These are phyloP conservation scores for Baryphthengus martii DNA, from an alignment of 2,113 vertebrate genomes.

Conservation along the genomic window DNA sequence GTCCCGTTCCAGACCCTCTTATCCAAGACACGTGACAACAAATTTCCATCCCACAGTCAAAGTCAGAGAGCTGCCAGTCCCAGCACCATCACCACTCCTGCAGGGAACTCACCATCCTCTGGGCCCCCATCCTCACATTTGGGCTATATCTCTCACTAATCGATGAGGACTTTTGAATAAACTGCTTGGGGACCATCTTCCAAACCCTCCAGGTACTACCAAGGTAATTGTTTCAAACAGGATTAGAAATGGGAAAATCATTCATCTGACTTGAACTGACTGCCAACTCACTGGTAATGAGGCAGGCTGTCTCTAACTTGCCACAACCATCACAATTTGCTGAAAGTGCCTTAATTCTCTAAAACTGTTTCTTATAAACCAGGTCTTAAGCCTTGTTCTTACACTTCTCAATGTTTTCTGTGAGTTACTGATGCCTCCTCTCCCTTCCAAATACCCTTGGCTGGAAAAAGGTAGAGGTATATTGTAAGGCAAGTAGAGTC, in stretches of 20 bases:
- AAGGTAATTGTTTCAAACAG: not conserved
- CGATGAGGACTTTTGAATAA: fast-evolving
- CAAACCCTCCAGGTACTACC: not conserved
- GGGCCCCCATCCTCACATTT: not conserved
- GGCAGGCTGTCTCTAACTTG: not conserved
- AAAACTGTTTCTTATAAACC: not conserved
- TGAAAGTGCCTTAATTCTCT: not conserved
- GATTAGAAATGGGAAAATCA: not conserved
- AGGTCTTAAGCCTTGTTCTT: not conserved
- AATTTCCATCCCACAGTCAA: not conserved
- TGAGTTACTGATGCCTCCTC: not conserved
- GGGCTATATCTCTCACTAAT: not conserved
- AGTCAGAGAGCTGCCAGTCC: not conserved
- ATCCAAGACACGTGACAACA: fast-evolving
- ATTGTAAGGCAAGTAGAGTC: not conserved
- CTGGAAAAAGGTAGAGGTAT: not conserved
- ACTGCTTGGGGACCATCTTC: not conserved
- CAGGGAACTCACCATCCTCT: fast-evolving
- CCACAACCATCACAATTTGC: not conserved
- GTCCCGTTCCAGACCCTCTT: not conserved
- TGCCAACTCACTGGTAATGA: not conserved
- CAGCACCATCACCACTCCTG: not conserved
- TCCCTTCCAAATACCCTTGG: not conserved
- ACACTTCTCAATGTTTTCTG: not conserved
- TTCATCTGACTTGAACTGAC: not conserved